Evolutionary conservation across 2,113 vertebrate genomes (phyloP).

Genomic region (Tachuris rubrigastra): DNA sequence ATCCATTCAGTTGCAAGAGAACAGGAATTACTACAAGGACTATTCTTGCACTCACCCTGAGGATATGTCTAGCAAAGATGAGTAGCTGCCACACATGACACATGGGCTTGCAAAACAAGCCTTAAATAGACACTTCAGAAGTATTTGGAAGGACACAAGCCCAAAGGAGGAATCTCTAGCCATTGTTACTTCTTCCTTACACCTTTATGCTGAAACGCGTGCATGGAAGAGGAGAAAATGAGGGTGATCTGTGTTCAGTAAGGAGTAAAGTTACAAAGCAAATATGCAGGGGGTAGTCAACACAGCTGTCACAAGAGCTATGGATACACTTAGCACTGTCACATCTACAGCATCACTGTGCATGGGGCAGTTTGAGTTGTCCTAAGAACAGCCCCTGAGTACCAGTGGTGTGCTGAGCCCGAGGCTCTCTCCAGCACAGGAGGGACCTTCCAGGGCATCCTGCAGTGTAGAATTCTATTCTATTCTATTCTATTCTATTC

Average conservation of each 20-base stretch:
- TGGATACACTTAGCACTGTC: not conserved
- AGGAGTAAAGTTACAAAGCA: not conserved
- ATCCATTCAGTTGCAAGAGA: not conserved
- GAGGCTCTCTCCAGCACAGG: not conserved
- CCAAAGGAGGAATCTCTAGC: not conserved
- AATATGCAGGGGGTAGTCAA: not conserved
- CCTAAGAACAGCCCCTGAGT: not conserved
- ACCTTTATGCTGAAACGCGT: not conserved
- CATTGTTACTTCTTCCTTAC: not conserved
- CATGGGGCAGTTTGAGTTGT: not conserved
- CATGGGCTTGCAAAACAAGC: not conserved
- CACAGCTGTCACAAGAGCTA: not conserved
- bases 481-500: not conserved
- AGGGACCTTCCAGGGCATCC: not conserved
- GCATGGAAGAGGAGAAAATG: not conserved
- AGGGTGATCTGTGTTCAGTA: not conserved
- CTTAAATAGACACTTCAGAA: not conserved
- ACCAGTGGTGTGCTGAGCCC: not conserved
- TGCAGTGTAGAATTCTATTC: not conserved
- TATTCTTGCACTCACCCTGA: not conserved
- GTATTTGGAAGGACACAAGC: not conserved
- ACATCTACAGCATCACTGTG: fast-evolving
- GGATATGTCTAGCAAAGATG: not conserved
- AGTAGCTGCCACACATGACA: not conserved
- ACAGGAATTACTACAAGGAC: not conserved